These are phyloP conservation scores for Lithophane socia DNA, from an alignment of 2,888 invertebrate species.

Conservation along the genomic window DNA sequence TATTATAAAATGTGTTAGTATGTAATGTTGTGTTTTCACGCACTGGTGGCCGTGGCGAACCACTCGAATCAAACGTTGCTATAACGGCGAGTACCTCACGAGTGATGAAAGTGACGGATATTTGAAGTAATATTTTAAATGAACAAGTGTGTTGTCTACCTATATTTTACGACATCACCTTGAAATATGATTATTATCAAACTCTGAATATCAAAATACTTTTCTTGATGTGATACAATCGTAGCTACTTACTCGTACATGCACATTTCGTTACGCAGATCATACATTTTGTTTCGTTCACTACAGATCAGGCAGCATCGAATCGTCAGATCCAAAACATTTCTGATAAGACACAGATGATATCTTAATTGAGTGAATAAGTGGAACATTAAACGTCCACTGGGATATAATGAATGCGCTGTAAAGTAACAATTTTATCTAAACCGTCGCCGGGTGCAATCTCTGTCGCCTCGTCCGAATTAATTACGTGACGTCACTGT, in stretches of 20 bases:
- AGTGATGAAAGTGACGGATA: not conserved
- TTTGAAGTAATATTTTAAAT: not conserved
- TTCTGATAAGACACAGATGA: not conserved
- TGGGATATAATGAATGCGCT: not conserved
- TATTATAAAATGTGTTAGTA: slow-evolving; percentile 15
- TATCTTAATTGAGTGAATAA: not conserved
- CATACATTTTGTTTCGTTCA: not conserved
- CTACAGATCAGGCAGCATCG: too few relatives aligned
- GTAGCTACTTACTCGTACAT: not conserved
- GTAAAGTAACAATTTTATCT: slow-evolving; percentile 26
- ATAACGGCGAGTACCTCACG: not conserved
- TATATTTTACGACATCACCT: slow-evolving; percentile 5
- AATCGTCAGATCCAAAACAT: too few relatives aligned
- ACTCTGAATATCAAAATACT: not conserved
- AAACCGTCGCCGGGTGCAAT: slow-evolving; percentile 19
- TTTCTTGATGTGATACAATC: not conserved
- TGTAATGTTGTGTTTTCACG: not conserved
- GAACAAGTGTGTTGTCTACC: not conserved
- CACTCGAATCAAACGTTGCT: slow-evolving; percentile 7
- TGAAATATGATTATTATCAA: not conserved
- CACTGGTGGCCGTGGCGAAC: not conserved
- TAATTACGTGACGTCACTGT: slow-evolving; percentile 32
- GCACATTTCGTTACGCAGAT: too few relatives aligned
- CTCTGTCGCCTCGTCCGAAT: slow-evolving; percentile 23
- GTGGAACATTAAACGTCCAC: not conserved